phyloP scores from a whole-genome alignment of 2,113 vertebrate genomes.

The Mus pahari region DNA sequence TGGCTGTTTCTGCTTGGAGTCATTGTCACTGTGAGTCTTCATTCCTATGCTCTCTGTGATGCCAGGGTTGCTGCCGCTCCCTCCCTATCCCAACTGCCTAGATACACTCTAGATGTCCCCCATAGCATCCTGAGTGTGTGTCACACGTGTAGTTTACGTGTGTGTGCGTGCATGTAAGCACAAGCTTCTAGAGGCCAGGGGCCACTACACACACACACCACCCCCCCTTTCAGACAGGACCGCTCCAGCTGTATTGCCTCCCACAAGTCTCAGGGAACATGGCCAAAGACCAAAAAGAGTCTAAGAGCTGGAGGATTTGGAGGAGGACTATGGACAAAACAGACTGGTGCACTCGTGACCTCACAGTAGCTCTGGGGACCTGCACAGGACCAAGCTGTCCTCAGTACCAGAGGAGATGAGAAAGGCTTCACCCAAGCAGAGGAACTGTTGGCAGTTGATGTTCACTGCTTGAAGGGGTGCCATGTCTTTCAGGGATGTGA shows the following conservation, averaged over 20 bases:
- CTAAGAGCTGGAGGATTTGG: not conserved
- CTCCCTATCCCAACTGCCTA: not conserved
- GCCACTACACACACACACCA: not conserved
- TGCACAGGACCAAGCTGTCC: not conserved
- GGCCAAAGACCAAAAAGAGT: not conserved
- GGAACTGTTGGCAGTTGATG: not conserved
- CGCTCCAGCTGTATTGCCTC: not conserved
- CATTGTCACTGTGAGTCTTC: not conserved
- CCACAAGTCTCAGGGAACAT: not conserved
- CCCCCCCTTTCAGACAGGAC: not conserved
- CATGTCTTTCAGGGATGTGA: too few relatives aligned
- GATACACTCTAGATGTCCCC: not conserved
- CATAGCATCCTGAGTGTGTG: not conserved
- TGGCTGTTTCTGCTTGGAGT: not conserved
- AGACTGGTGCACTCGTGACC: not conserved
- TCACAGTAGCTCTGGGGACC: not conserved
- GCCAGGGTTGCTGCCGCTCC: not conserved
- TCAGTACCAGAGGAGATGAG: not conserved
- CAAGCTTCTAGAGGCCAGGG: not conserved
- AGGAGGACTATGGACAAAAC: not conserved
- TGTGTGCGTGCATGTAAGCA: not conserved
- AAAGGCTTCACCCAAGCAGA: too few relatives aligned
- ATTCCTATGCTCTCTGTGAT: not conserved
- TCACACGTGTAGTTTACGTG: not conserved
- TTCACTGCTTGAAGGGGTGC: not conserved